Conservation (phyloP, 2,797 vertebrate species). For the Naso thynnoides region DNA sequence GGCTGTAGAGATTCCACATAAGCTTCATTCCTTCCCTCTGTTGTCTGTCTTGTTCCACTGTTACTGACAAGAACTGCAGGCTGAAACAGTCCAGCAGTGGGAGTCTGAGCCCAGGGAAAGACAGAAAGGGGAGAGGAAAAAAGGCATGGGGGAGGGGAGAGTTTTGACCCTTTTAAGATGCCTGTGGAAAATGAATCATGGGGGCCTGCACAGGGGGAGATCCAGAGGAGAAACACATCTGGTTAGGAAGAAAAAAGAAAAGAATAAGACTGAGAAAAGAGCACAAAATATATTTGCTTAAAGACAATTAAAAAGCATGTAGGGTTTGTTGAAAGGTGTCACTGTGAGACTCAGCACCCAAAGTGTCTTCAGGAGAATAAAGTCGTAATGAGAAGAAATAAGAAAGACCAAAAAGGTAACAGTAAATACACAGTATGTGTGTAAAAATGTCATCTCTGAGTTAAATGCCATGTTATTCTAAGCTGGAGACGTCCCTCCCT, state of each 20-base stretch:
- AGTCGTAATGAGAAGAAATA: background rate
- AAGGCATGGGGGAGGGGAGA: constrained; percentile 60
- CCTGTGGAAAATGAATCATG: constrained; percentile 88
- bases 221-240: constrained; percentile 79
- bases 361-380: background rate
- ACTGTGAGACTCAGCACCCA: background rate
- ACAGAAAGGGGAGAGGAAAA: constrained; percentile 32
- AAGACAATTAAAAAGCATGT: background rate
- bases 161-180: constrained; percentile 74
- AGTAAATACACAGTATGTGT: background rate
- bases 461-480: constrained; percentile 78
- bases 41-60: constrained; percentile 24
- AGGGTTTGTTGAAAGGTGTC: constrained; percentile 2
- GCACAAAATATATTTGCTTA: constrained; percentile 12
- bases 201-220: constrained; percentile 76
- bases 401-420: background rate
- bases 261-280: constrained; percentile 50
- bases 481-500: constrained; percentile 65
- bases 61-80: constrained; percentile 47
- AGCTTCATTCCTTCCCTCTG: constrained; percentile 51
- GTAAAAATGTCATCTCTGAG: constrained; percentile 43
- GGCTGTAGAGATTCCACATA: constrained; percentile 50
- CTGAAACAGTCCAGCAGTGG: constrained; percentile 71
- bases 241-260: constrained; percentile 46
- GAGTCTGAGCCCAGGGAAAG: constrained; percentile 59